phyloP scores from a whole-genome alignment of 1,140 invertebrate genomes.

The Anadara kagoshimensis region DNA sequence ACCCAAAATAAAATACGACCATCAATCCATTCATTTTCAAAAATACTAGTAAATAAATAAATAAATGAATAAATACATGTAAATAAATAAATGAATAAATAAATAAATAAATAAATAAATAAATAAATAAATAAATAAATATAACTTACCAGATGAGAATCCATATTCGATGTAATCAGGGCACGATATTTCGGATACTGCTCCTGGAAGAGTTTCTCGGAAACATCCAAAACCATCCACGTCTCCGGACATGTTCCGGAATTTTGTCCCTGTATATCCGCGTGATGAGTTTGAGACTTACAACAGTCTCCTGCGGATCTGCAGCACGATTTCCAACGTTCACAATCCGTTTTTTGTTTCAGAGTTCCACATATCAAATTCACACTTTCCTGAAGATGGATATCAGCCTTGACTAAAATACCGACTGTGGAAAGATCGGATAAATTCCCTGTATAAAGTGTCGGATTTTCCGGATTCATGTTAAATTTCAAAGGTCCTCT shows the following conservation, averaged over 20 bases:
- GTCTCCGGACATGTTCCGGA: slow-evolving; percentile 10
- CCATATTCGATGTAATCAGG: slow-evolving; percentile 27
- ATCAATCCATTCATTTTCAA: too few species aligned
- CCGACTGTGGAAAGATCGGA: background rate
- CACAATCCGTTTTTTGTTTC: slow-evolving; percentile 9
- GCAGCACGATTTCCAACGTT: slow-evolving; percentile 23
- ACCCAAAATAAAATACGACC: too few species aligned
- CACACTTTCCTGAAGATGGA: background rate
- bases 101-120: too few species aligned
- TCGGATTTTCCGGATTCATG: background rate
- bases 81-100: too few species aligned
- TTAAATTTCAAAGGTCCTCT: background rate
- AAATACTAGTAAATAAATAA: too few species aligned
- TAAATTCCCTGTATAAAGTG: background rate
- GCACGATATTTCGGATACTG: background rate
- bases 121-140: background rate
- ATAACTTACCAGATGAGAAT: slow-evolving; percentile 23
- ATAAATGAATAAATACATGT: too few species aligned
- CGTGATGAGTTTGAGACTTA: slow-evolving; percentile 1
- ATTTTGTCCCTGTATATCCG: background rate
- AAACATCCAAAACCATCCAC: slow-evolving; percentile 26
- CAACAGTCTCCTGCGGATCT: slow-evolving; percentile 10
- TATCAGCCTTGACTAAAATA: background rate
- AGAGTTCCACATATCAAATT: slow-evolving; percentile 12
- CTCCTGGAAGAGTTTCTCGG: slow-evolving; percentile 5